A percentile compares a stretch with the other conserved stretches of the same genome.
Conservation (phyloP, 2,113 vertebrate species). For the Patagioenas fasciata region DNA sequence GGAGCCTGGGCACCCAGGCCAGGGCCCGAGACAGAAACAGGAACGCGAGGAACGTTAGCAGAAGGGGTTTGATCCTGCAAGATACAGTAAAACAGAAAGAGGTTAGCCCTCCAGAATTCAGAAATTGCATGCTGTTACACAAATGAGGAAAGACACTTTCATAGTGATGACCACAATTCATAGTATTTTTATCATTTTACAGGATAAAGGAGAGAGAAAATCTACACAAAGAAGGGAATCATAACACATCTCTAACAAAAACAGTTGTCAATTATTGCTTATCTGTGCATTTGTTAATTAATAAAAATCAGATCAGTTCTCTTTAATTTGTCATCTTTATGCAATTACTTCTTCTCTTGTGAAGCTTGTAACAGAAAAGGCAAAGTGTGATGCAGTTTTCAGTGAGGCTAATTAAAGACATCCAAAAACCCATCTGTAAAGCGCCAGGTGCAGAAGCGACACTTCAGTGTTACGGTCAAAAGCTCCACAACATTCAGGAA, state of each 20-base stretch:
- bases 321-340: background rate
- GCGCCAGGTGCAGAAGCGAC: background rate
- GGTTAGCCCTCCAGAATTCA: background rate
- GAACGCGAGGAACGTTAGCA: conserved; percentile 73
- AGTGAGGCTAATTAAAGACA: background rate
- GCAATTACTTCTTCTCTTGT: background rate
- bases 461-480: background rate
- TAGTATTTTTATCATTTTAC: background rate
- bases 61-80: conserved; percentile 86
- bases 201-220: background rate
- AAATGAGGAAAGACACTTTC: background rate
- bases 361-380: background rate
- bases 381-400: background rate
- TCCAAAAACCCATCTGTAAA: background rate
- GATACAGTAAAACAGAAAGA: background rate
- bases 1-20: conserved; percentile 77
- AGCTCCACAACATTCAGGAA: background rate
- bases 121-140: background rate
- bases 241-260: background rate
- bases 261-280: background rate
- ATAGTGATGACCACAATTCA: background rate
- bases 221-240: background rate
- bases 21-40: conserved; percentile 75
- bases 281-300: background rate
- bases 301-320: background rate